Evolutionary conservation across 1,140 invertebrate species (phyloP), one percentile per base, ranked within the genome.

Genomic region (Chironomus striatipennis): DNA sequence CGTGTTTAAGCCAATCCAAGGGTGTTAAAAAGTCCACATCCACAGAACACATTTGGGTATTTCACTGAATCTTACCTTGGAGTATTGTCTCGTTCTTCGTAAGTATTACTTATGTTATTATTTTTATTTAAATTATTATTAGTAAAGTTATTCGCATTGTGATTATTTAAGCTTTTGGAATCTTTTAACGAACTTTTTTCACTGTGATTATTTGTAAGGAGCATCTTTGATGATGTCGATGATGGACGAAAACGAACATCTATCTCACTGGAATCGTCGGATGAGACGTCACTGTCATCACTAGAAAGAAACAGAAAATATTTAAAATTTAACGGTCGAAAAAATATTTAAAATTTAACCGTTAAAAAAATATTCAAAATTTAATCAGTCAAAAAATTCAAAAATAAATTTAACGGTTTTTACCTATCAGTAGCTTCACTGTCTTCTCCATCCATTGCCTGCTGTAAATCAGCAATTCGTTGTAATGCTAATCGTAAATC

Each of bases 401-500:
- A 43, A 73, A 73, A n/a, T n/a, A n/a, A n/a, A n/a, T n/a, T n/a
- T n/a, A n/a, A n/a, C n/a, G n/a, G n/a, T n/a, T n/a, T 24, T 78
- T 80, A 88, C 87, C 87, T 88, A 75, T 89, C 88, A 75, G 86
- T 87, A 77, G 87, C 87, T 75, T 88, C 87, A 78, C 87, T 86
- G 74, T 90, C 89, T 74, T 90, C 84, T 75, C 90, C 93, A 79
- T 93, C 90, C 80, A 95, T 90, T n/a, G 92, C 93, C 77, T 89
- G 88, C 78, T 94, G 93, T 8, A 95, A 82, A 82, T 95, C 93
- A 73, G 93, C 90, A 76, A 95, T 93, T 78, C 93, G 85, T 80
- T 94, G 92, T 77, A 94, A 83, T 7, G 93, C 93, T 77, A 95
- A 82, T 74, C 91, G 87, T 21, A 95, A 85, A 83, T 95, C 93